Evolutionary conservation across 2,888 invertebrate genomes (phyloP).

Genomic region (Tiliacea citrago): DNA sequence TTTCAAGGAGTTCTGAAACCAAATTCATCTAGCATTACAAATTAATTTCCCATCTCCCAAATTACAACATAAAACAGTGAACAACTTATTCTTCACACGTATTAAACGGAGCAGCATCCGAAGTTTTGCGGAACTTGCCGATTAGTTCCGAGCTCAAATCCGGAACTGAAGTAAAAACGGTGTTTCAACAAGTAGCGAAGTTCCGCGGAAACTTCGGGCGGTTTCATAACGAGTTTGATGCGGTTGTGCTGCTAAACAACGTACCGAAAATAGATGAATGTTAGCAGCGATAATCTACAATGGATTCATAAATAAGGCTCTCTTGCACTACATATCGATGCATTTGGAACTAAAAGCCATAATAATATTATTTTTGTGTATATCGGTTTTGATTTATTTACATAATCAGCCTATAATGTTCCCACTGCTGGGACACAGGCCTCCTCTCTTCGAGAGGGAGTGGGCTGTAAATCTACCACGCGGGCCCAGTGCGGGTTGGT

Average conservation of each 20-base stretch:
- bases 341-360: not conserved
- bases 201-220: slow-evolving; percentile 52
- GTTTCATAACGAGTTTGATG: slow-evolving; percentile 63
- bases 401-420: too few relatives aligned
- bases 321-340: not conserved
- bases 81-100: slow-evolving; percentile 54
- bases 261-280: slow-evolving; percentile 32
- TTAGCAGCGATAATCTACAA: not conserved
- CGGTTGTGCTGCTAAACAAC: slow-evolving; percentile 41
- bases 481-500: too few relatives aligned
- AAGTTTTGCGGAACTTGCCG: slow-evolving; percentile 70
- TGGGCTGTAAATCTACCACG: too few relatives aligned
- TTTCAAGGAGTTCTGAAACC: not conserved
- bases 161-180: slow-evolving; percentile 71
- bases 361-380: not conserved
- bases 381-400: too few relatives aligned
- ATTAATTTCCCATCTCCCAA: slow-evolving; percentile 36
- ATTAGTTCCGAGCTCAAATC: slow-evolving; percentile 71
- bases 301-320: not conserved
- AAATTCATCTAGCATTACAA: slow-evolving; percentile 20
- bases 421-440: too few relatives aligned
- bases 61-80: slow-evolving; percentile 30
- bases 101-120: slow-evolving; percentile 43
- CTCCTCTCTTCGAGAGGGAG: too few relatives aligned
- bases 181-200: slow-evolving; percentile 62